phyloP scores from a whole-genome alignment of 2,113 vertebrate genomes.

The Dinomys branickii region DNA sequence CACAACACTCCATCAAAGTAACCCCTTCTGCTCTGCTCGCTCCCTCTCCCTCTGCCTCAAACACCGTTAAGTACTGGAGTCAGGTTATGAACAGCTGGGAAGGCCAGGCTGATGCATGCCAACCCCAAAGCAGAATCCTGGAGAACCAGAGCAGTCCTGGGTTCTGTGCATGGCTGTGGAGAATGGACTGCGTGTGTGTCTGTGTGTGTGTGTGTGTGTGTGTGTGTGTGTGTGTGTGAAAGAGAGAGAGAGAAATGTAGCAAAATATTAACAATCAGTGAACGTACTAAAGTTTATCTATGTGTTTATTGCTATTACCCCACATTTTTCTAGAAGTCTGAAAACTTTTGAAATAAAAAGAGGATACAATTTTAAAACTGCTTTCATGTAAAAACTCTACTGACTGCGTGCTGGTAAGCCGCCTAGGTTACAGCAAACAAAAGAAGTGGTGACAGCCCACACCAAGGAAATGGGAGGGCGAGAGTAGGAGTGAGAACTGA shows the following conservation, averaged over 20 bases:
- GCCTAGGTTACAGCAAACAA: background rate
- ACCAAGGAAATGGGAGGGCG: background rate
- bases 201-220: too few species aligned
- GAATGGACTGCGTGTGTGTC: too few species aligned
- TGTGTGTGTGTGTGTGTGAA: too few species aligned
- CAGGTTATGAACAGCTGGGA: background rate
- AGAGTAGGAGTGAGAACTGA: background rate
- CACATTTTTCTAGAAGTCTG: background rate
- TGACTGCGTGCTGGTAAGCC: background rate
- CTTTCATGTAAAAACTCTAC: background rate
- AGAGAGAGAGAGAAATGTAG: background rate
- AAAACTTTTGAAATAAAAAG: constrained; percentile 38
- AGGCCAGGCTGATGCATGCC: background rate
- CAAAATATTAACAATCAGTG: background rate
- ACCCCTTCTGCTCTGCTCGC: background rate
- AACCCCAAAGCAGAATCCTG: background rate
- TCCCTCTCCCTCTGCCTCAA: background rate
- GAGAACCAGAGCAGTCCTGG: background rate
- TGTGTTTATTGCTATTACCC: background rate
- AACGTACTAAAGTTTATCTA: background rate
- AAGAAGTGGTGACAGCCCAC: background rate
- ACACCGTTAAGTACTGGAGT: background rate
- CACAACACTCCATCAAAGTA: background rate
- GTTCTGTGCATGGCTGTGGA: background rate
- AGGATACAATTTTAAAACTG: background rate